Conservation (phyloP, 2,888 invertebrate genomes). For the Callimorpha dominula region DNA sequence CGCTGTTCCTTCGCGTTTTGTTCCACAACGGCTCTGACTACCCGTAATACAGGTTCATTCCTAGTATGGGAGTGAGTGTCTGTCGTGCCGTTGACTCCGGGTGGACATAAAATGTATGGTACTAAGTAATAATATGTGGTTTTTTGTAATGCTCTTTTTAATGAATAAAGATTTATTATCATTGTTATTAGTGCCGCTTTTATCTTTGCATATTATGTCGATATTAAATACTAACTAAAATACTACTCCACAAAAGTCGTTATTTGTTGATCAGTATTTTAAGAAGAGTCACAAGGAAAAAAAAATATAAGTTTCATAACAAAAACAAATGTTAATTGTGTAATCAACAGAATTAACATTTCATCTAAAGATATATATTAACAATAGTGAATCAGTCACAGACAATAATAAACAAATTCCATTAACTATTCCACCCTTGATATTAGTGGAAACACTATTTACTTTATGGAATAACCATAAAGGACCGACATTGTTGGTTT, state of each 20-base stretch:
- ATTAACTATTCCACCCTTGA: conserved; percentile 9
- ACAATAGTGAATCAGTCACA: not conserved
- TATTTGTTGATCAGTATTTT: not conserved
- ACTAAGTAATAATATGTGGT: too few relatives aligned
- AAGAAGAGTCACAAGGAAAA: not conserved
- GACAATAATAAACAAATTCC: not conserved
- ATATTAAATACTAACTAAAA: not conserved
- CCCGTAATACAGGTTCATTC: too few relatives aligned
- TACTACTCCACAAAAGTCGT: not conserved
- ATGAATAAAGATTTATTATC: too few relatives aligned
- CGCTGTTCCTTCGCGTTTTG: too few relatives aligned
- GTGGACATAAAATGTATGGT: too few relatives aligned
- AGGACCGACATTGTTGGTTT: conserved; percentile 48
- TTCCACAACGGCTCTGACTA: too few relatives aligned
- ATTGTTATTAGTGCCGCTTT: not conserved
- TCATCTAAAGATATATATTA: not conserved
- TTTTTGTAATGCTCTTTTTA: too few relatives aligned
- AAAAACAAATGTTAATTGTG: too few relatives aligned
- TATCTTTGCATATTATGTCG: not conserved
- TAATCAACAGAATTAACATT: not conserved
- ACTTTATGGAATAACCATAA: conserved; percentile 50
- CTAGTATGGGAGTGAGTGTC: too few relatives aligned
- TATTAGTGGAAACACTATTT: conserved; percentile 48
- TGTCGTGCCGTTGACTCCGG: too few relatives aligned
- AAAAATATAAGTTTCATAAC: not conserved